Evolutionary conservation across 2,888 invertebrate genomes (phyloP), one percentile per base, ranked within the genome.

Genomic region (Mesorhabditis belari): DNA sequence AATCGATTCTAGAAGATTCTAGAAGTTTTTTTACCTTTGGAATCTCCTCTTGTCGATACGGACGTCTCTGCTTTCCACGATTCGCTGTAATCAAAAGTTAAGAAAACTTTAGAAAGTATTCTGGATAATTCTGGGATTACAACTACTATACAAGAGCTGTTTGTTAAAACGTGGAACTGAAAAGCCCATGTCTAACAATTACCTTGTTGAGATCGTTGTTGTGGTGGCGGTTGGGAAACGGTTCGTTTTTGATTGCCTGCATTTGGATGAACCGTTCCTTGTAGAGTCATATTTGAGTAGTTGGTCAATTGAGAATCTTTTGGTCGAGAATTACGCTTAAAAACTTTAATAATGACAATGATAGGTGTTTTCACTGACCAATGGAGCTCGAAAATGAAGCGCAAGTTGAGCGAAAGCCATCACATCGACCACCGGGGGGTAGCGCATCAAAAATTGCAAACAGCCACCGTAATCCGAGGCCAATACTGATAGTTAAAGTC

Each of bases 371-470:
- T 21, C n/a, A 12, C 9, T 51, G 26, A 84, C 84, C 68, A 81
- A 80, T 5, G 85, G 85, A 65, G 84, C 82, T 61, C 83, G 69
- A 28, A 84, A 80, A 73, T 84, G 83, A 19, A 88, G 81, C 0
- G 88, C 87, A 76, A 87, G 85, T 53, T 86, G 84, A 52, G 88
- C 84, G 73, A 88, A 86, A 73, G 85, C 82, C 61, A 85, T 84
- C 2, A 88, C 85, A 77, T 88, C 88, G 24, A 85, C 85, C 56
- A 86, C 85, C 6, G 85, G 84, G 1, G 88, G 88, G 81, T 87
- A 88, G 57, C 87, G 83, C 88, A 88, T 88, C 58, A 88, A 82
- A 71, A 85, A 85, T 27, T 85, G 86, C 59, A 88, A 83, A 74
- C 87, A 87, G 2, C 85, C 84, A 0, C 87, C 86, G 77, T 88